phyloP scores from a whole-genome alignment of 2,797 vertebrate genomes.

The Macropodus opercularis region DNA sequence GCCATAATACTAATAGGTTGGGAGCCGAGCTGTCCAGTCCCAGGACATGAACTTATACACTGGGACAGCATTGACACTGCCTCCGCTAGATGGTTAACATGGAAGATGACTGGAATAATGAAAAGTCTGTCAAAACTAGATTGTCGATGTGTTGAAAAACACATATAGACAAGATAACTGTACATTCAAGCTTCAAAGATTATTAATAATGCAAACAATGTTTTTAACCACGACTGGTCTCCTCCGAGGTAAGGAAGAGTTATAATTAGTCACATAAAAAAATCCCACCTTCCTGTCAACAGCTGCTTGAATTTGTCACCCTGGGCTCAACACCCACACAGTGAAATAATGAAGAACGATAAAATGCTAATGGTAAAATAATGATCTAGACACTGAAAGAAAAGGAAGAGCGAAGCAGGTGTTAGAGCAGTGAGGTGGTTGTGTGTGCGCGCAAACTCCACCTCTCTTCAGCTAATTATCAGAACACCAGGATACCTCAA shows the following conservation, averaged over 20 bases:
- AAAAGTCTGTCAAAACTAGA: too few species aligned
- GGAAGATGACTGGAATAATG: too few species aligned
- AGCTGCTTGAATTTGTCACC: constrained; percentile 18
- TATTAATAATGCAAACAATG: too few species aligned
- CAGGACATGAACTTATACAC: constrained; percentile 8
- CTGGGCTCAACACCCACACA: constrained; percentile 9
- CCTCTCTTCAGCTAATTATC: constrained; percentile 25
- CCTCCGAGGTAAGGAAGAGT: not conserved
- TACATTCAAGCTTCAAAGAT: too few species aligned
- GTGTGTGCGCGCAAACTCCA: not conserved
- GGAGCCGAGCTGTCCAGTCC: not conserved
- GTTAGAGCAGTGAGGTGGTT: constrained; percentile 33
- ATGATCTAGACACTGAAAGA: constrained; percentile 12
- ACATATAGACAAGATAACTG: too few species aligned
- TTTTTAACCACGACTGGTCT: too few species aligned
- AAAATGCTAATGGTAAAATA: constrained; percentile 19
- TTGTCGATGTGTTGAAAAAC: too few species aligned
- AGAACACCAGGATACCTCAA: constrained; percentile 7
- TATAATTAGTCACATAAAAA: not conserved
- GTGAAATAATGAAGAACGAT: constrained; percentile 1
- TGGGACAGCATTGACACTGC: too few species aligned
- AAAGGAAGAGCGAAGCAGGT: constrained; percentile 29
- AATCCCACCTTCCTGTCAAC: not conserved
- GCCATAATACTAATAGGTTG: not conserved
- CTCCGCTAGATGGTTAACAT: too few species aligned